These are phyloP conservation scores for Meghimatium bilineatum DNA, from an alignment of 2,888 invertebrate species.

Conservation along the genomic window DNA sequence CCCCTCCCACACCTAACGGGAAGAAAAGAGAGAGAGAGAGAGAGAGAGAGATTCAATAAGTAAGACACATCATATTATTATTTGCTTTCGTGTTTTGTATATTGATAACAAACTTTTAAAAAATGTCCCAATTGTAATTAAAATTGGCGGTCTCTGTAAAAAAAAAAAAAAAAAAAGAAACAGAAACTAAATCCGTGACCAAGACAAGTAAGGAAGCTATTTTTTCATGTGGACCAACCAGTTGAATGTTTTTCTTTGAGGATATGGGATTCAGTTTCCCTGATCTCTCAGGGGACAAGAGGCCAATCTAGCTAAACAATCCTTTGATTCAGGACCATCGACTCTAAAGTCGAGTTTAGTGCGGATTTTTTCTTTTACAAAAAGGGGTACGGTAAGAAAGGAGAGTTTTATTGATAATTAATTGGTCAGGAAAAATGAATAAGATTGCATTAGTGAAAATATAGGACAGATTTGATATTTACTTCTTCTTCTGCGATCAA, in stretches of 20 bases:
- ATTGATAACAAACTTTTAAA: too few species aligned
- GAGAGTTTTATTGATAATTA: neutral
- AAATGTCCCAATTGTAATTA: too few species aligned
- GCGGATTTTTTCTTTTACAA: conserved; percentile 24
- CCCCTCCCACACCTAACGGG: too few species aligned
- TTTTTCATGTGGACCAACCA: conserved; percentile 39
- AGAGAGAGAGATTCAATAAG: too few species aligned
- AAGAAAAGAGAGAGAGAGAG: too few species aligned
- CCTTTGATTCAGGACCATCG: conserved; percentile 28
- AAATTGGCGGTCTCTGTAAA: conserved; percentile 26
- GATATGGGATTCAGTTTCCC: conserved; percentile 45
- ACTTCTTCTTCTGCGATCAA: too few species aligned
- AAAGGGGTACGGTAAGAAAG: conserved; percentile 17
- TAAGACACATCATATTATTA: too few species aligned
- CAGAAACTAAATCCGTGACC: conserved; percentile 31
- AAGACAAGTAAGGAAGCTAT: conserved; percentile 29
- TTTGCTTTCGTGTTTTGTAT: too few species aligned
- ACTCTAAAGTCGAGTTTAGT: conserved; percentile 33
- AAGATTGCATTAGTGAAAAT: too few species aligned
- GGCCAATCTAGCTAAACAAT: conserved; percentile 45
- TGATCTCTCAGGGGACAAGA: conserved; percentile 34
- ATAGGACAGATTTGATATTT: too few species aligned
- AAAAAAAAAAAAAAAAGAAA: too few species aligned
- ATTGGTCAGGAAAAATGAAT: neutral
- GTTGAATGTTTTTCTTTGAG: conserved; percentile 39